Evolutionary conservation across 35 echinoderm and acorn worm genomes (phyloP).

Genomic region (Hemicentrotus pulcherrimus): DNA sequence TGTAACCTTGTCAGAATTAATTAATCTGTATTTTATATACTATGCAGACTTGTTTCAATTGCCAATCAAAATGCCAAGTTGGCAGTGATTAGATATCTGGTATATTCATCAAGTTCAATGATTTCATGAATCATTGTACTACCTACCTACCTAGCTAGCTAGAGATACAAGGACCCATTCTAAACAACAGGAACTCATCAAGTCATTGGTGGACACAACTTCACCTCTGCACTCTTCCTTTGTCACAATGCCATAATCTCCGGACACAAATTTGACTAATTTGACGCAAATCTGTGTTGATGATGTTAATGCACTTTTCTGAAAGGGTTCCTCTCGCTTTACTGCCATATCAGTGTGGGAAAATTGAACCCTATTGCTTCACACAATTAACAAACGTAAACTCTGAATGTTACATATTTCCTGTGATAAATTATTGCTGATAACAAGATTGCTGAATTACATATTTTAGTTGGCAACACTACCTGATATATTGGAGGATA

Average conservation of each 20-base stretch:
- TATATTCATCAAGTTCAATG: neutral
- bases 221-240: neutral
- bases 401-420: neutral
- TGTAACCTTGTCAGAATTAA: no score
- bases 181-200: constrained; percentile 12
- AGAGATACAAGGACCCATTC: neutral
- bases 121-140: neutral
- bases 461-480: neutral
- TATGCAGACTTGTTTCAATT: no score
- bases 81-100: neutral
- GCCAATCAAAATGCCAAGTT: no score
- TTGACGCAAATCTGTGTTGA: neutral
- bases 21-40: no score
- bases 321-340: neutral
- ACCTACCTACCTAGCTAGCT: neutral
- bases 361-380: neutral
- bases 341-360: neutral
- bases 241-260: neutral
- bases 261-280: neutral
- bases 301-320: constrained; percentile 18
- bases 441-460: neutral
- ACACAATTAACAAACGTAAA: neutral
- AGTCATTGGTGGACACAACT: neutral
- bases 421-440: neutral
- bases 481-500: neutral